Base-by-base conservation (phyloP, 2,797 vertebrate genomes). In the Holocentrus rufus region DNA sequence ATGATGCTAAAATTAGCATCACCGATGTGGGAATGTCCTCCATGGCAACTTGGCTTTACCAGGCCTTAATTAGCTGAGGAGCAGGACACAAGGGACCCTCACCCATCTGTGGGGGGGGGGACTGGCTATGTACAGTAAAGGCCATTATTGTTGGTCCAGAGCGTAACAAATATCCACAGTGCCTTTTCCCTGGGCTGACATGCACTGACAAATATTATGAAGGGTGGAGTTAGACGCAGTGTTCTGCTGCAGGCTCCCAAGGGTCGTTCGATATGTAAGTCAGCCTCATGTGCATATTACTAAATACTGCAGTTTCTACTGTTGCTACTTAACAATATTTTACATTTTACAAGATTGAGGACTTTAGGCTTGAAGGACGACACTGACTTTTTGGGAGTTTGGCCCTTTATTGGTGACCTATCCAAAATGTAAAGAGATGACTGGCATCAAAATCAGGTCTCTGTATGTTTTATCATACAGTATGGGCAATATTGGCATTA, bases 181-280 rank as follows among this genome's bases (percentile, higher is more conserved):
- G 71, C 76, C 63, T 83, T 84, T 80, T 86, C 85, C 90, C 88
- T 46, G 13, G 65, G 88, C 83, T 78, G 65, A 72, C 68, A 63
- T 20, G 0, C n/a, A 15, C 15, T 83, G 80, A 91, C 84, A 90
- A 92, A 91, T 91, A 92, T 91, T 90, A 82, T 91, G 90, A 91
- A 88, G 85, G 73, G 39, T 67, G 58, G 71, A 79, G 72, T 87
- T 70, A 82, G 70, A 66, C 23, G 60, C 74, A 70, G 31, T 2
- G 30, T 75, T 67, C 68, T 79, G 52, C 74, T 79, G 65, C 44
- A 31, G 54, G 46, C 39, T 83, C 81, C 80, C 83, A 62, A 25
- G 50, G 53, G 75, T 63, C 61, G 42, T 73, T 44, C 39, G 50
- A 61, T 69, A 34, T 75, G 55, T 25, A 17, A 71, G 55, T 23